A percentile compares a stretch with the other conserved stretches of the same genome.
Evolutionary conservation across 2,888 invertebrate genomes (phyloP).

Genomic region (Phrixothrix hirtus): DNA sequence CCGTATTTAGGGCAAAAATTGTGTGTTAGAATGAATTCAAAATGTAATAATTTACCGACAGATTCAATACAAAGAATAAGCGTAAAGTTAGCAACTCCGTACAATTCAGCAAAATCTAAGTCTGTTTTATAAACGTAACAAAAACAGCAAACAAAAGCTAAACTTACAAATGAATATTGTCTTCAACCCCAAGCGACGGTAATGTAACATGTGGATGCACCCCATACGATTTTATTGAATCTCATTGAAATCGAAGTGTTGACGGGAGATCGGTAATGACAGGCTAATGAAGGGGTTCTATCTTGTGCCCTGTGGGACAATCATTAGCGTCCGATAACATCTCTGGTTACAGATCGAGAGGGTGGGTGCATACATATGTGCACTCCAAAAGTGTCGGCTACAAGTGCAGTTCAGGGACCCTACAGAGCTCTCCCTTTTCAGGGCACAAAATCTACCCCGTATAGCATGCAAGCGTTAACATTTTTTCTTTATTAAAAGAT

Average conservation of each 20-base stretch:
- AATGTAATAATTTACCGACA: too few relatives aligned
- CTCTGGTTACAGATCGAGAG: slow-evolving; percentile 51
- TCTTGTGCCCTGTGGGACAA: slow-evolving; percentile 47
- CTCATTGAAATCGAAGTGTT: slow-evolving; percentile 53
- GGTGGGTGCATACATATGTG: slow-evolving; percentile 50
- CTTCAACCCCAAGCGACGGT: slow-evolving; percentile 5
- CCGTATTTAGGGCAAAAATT: too few relatives aligned
- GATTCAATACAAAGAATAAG: too few relatives aligned
- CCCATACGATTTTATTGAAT: slow-evolving; percentile 47
- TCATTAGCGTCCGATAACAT: slow-evolving; percentile 56
- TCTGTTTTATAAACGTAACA: slow-evolving; percentile 6
- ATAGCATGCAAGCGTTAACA: not conserved
- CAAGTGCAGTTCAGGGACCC: slow-evolving; percentile 47
- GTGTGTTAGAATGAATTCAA: too few relatives aligned
- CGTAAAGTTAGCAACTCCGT: too few relatives aligned
- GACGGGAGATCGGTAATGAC: slow-evolving; percentile 50
- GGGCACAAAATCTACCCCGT: slow-evolving; percentile 9
- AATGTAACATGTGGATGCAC: slow-evolving; percentile 28
- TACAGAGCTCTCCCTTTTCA: slow-evolving; percentile 10
- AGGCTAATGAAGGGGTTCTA: slow-evolving; percentile 52
- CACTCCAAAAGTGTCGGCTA: slow-evolving; percentile 49
- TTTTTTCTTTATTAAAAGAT: not conserved
- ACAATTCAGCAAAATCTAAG: too few relatives aligned
- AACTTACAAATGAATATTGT: too few relatives aligned
- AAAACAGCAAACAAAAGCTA: slow-evolving; percentile 4